Evolutionary conservation across 2,888 invertebrate genomes (phyloP).

Genomic region (Mythimna loreyi): DNA sequence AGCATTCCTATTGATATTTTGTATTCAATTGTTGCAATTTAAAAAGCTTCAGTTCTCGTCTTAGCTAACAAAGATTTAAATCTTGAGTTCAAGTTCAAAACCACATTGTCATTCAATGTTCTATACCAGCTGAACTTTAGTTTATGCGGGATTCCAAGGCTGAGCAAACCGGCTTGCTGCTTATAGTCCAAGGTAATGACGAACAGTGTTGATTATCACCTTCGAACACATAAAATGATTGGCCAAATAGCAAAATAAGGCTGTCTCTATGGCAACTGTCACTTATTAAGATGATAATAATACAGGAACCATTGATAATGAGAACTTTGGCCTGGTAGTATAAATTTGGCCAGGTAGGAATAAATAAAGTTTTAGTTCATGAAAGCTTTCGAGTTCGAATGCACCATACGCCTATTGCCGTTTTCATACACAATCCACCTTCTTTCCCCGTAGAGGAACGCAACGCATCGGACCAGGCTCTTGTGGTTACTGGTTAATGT

Average conservation of each 20-base stretch:
- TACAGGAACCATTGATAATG: not conserved
- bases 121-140: not conserved
- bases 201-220: not conserved
- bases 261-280: not conserved
- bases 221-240: not conserved
- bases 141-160: conserved; percentile 26
- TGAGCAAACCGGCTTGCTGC: conserved; percentile 32
- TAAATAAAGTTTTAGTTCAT: not conserved
- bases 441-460: not conserved
- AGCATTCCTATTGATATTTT: not conserved
- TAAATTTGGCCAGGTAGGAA: too few relatives aligned
- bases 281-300: not conserved
- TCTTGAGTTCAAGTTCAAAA: conserved; percentile 25
- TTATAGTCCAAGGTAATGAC: not conserved
- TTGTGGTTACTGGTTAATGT: too few relatives aligned
- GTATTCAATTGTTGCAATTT: not conserved
- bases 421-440: not conserved
- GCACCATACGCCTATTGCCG: not conserved
- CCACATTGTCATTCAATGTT: not conserved
- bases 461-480: not conserved
- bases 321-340: not conserved
- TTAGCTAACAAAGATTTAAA: conserved; percentile 3
- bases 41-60: not conserved
- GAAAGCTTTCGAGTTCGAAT: not conserved
- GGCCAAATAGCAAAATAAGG: not conserved